Evolutionary conservation across 2,888 invertebrate species (phyloP).

Genomic region (Epicampocera succincta): DNA sequence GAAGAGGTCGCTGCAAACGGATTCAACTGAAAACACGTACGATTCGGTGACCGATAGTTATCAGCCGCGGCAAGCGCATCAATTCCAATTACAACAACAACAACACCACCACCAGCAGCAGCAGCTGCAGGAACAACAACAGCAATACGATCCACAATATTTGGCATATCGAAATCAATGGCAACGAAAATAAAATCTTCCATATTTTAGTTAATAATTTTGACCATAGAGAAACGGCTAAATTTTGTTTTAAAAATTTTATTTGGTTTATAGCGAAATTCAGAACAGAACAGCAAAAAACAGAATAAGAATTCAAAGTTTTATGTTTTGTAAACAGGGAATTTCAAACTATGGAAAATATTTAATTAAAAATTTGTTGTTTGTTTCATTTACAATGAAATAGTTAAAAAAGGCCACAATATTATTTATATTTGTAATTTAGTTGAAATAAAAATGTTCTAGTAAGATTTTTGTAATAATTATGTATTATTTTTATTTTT

Average conservation of each 20-base stretch:
- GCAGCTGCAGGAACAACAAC: slow-evolving; percentile 62
- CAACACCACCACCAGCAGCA: slow-evolving; percentile 44
- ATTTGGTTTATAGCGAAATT: slow-evolving; percentile 29
- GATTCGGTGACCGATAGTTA: slow-evolving; percentile 76
- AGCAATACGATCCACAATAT: slow-evolving; percentile 76
- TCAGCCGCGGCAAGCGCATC: slow-evolving; percentile 70
- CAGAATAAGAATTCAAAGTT: too few species aligned
- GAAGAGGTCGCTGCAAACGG: slow-evolving; percentile 84
- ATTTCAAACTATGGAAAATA: neutral
- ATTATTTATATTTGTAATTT: slow-evolving; percentile 22
- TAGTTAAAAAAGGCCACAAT: slow-evolving; percentile 36
- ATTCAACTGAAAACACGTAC: slow-evolving; percentile 75
- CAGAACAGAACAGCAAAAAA: too few species aligned
- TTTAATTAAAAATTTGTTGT: neutral
- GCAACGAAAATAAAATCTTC: slow-evolving; percentile 72
- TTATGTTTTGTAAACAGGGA: slow-evolving; percentile 29
- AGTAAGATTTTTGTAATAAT: too few species aligned
- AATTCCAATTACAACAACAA: slow-evolving; percentile 57
- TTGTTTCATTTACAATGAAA: neutral
- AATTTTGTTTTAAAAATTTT: slow-evolving; percentile 66
- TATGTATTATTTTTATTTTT: too few species aligned
- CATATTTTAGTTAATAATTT: neutral
- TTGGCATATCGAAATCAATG: slow-evolving; percentile 80
- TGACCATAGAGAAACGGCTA: neutral
- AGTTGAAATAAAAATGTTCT: too few species aligned